Evolutionary conservation across 2,888 invertebrate genomes (phyloP), one percentile per base, ranked within the genome.

Genomic region (Synanthedon andrenaeformis): DNA sequence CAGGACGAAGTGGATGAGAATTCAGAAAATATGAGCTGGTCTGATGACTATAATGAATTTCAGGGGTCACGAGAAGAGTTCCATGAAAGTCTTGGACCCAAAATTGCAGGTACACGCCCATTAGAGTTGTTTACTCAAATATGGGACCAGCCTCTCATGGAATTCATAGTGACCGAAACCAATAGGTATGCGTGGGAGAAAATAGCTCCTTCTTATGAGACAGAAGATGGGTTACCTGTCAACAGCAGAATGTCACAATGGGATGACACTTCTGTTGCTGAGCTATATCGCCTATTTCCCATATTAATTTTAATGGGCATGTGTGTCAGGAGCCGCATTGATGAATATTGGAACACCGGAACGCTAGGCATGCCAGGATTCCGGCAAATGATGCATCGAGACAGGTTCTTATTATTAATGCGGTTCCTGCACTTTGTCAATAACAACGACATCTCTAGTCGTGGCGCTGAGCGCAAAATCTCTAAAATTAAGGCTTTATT

Each of bases 351-450:
- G 11, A 55, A 49, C 4, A 53, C 59, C 13, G 53, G 56, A 2
- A 50, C 62, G 28, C 53, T 66, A 52, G 56, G 57, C 0, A 64
- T 62, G 57, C 57, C 59, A 10, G 54, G 52, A n/a, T 62, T 61
- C 51, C 51, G 60, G 19, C 48, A 52, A 4, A 51, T 62, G 19
- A 60, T 63, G 49, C 42, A 54, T 12, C 54, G 49, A 52, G 54
- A 60, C 42, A 54, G 57, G 41, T 62, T 59, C 56, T 51, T 52
- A 45, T 28, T 53, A n/a, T 49, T 63, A 2, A 53, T 54, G 6
- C 53, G 57, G 23, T 61, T 60, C 13, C 54, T 62, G 11, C 51
- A 61, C 52, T 61, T 65, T 53, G 55, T 55, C 8, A 53, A 59
- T 42, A 57, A 64, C 53, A 53, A 56, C 41, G 49, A 45, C 35